phyloP scores from a whole-genome alignment of 2,888 invertebrate species.

The Schrankia costaestrigalis region DNA sequence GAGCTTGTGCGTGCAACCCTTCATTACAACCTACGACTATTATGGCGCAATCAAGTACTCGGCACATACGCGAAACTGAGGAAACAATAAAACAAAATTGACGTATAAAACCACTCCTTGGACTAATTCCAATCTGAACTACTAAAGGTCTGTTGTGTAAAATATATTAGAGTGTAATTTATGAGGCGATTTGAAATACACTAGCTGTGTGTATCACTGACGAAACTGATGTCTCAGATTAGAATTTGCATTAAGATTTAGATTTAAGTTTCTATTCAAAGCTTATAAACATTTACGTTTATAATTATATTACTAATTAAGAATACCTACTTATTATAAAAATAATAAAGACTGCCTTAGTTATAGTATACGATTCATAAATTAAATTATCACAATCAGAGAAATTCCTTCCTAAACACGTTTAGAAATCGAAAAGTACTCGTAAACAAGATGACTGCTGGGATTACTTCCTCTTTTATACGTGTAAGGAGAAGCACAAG shows the following conservation, averaged over 20 bases:
- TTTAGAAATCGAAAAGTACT: constrained; percentile 59
- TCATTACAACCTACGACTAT: constrained; percentile 72
- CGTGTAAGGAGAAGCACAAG: constrained; percentile 41
- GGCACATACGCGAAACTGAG: constrained; percentile 75
- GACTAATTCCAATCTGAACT: constrained; percentile 56
- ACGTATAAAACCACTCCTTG: constrained; percentile 72
- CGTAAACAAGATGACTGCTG: constrained; percentile 60
- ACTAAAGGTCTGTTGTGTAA: constrained; percentile 51
- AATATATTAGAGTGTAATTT: constrained; percentile 55
- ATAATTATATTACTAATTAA: no score
- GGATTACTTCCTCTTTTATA: constrained; percentile 63
- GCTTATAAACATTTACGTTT: no score
- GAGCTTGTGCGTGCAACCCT: constrained; percentile 71
- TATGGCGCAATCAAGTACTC: constrained; percentile 75
- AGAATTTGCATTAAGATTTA: neutral
- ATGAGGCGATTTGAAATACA: constrained; percentile 44
- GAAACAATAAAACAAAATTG: constrained; percentile 76
- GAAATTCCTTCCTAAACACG: constrained; percentile 51
- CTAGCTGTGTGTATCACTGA: constrained; percentile 32
- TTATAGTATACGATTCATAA: constrained; percentile 24
- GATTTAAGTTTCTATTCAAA: neutral
- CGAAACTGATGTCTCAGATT: constrained; percentile 25
- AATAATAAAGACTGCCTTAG: constrained; percentile 9
- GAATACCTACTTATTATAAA: no score
- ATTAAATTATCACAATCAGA: constrained; percentile 42